A percentile compares a stretch with the other conserved stretches of the same genome.
Conservation (phyloP, 2,888 invertebrate species). For the Cheiracanthium punctorium region DNA sequence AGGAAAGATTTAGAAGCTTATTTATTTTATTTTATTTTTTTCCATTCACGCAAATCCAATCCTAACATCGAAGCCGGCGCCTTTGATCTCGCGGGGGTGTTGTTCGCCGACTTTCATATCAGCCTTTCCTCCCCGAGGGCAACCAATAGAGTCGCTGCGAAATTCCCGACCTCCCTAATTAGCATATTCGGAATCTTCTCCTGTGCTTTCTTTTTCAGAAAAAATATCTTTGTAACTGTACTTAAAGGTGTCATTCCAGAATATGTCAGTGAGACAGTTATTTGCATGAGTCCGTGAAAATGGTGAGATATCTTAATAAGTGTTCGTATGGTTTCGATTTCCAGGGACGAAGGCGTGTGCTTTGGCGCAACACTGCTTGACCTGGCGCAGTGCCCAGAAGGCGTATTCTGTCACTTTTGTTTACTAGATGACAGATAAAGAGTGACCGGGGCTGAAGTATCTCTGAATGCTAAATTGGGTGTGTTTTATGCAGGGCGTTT, state of each 20-base stretch:
- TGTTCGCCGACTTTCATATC: slow-evolving; percentile 11
- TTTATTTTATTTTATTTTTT: no score
- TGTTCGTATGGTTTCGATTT: no score
- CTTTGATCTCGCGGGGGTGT: slow-evolving; percentile 8
- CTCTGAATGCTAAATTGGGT: no score
- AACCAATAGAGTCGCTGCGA: slow-evolving; percentile 42
- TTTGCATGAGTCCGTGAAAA: not conserved
- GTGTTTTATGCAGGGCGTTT: no score
- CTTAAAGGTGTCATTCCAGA: not conserved
- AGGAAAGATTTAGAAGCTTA: no score
- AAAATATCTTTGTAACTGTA: not conserved
- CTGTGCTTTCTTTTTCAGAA: not conserved
- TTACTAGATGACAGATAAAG: no score
- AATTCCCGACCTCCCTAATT: slow-evolving; percentile 49
- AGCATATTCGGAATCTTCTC: slow-evolving; percentile 34
- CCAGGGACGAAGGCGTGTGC: no score
- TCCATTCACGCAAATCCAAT: no score
- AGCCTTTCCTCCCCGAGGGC: slow-evolving; percentile 36
- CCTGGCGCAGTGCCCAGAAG: not conserved
- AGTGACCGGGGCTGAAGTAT: no score
- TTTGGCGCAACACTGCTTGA: no score
- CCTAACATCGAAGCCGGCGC: not conserved
- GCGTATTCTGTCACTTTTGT: not conserved
- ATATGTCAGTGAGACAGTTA: not conserved
- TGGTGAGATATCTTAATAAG: no score